phyloP scores from a whole-genome alignment of 1,140 invertebrate species.

The Adoxophyes honmai region DNA sequence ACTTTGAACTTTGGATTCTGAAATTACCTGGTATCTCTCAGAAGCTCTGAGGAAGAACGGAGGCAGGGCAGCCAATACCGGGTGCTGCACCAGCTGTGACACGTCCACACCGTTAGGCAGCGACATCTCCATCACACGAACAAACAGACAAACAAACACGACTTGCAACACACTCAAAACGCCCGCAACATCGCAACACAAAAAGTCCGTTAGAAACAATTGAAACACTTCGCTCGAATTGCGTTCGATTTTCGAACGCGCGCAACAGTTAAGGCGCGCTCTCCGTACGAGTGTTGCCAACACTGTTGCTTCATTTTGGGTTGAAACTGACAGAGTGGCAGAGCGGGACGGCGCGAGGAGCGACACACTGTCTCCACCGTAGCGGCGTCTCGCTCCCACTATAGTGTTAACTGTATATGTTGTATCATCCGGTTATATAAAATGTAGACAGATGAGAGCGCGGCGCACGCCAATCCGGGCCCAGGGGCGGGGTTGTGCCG shows the following conservation, averaged over 20 bases:
- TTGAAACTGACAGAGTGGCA: slow-evolving; percentile 39
- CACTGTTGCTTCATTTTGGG: slow-evolving; percentile 62
- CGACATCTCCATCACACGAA: slow-evolving; percentile 79
- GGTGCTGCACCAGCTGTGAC: slow-evolving; percentile 89
- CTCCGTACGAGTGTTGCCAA: slow-evolving; percentile 41
- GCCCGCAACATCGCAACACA: slow-evolving; percentile 14
- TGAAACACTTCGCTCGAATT: slow-evolving; percentile 18
- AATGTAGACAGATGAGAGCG: slow-evolving; percentile 62
- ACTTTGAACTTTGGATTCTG: no score
- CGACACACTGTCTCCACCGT: slow-evolving; percentile 62
- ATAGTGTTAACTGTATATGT: slow-evolving; percentile 70
- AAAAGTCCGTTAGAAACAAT: slow-evolving; percentile 16
- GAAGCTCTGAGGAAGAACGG: slow-evolving; percentile 91
- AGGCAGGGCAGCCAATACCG: slow-evolving; percentile 87
- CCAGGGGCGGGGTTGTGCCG: slow-evolving; percentile 41
- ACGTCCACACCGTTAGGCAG: slow-evolving; percentile 88
- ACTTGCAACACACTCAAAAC: slow-evolving; percentile 4
- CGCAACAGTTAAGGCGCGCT: slow-evolving; percentile 38
- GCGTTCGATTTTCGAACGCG: slow-evolving; percentile 22
- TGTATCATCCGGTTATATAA: slow-evolving; percentile 75
- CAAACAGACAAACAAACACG: slow-evolving; percentile 10
- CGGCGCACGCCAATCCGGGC: slow-evolving; percentile 38
- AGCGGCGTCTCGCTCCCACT: slow-evolving; percentile 47
- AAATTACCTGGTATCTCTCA: slow-evolving; percentile 89
- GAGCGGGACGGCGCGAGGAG: slow-evolving; percentile 49